Evolutionary conservation across 2,797 vertebrate genomes (phyloP).

Genomic region (Spinibarbus caldwelli): DNA sequence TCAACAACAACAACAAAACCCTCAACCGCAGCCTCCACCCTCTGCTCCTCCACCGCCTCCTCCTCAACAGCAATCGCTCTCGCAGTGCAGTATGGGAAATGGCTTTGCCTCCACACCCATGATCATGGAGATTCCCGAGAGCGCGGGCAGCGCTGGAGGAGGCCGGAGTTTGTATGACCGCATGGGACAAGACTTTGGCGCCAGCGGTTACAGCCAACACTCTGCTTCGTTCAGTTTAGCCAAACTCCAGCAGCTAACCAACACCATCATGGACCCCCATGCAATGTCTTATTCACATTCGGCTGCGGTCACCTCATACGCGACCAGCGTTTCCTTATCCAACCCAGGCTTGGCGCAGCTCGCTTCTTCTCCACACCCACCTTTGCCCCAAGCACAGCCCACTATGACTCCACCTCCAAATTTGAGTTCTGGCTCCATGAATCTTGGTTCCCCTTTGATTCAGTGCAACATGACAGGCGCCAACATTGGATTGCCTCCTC

Average conservation of each 20-base stretch:
- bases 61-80: constrained; percentile 85
- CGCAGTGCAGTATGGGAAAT: constrained; percentile 99
- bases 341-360: constrained; percentile 92
- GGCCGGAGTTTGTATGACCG: constrained; percentile 94
- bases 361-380: constrained; percentile 87
- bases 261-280: constrained; percentile 99
- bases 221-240: constrained; percentile 97
- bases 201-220: constrained; percentile 91
- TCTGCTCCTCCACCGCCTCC: constrained; percentile 70
- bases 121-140: constrained; percentile 99
- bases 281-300: constrained; percentile 98
- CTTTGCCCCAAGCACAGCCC: constrained; percentile 93
- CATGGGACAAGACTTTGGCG: constrained; percentile 94
- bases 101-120: constrained; percentile 95
- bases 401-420: constrained; percentile 96
- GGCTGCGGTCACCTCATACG: constrained; percentile 95
- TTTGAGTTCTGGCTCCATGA: constrained; percentile 92
- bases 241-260: constrained; percentile 98
- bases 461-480: constrained; percentile 95
- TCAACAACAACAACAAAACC: constrained; percentile 73
- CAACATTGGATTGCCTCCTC: constrained; percentile 89
- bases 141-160: constrained; percentile 80
- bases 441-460: constrained; percentile 89
- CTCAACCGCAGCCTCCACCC: constrained; percentile 72
- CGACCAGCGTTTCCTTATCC: constrained; percentile 95